Evolutionary conservation across 2,797 vertebrate genomes (phyloP), one percentile per base, ranked within the genome.

Genomic region (Clarias fuscus): DNA sequence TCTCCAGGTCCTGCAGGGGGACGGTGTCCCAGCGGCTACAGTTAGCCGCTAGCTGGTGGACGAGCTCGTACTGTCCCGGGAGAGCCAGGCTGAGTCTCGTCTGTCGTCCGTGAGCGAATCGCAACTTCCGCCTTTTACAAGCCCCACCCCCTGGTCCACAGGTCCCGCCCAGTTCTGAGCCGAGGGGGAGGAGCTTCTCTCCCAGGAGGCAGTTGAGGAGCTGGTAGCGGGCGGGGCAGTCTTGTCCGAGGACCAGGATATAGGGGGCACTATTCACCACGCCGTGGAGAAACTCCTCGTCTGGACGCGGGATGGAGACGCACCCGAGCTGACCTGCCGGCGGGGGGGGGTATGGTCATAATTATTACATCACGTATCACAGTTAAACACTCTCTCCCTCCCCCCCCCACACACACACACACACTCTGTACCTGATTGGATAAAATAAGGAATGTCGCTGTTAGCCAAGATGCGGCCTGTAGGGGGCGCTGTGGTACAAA

Each of bases 21-120:
- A 99, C 97, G 0, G 98, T 99, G 86, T 99, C 96, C 98, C 98
- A 99, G 87, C 95, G 96, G 7, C 96, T 96, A n/a, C 96, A 93
- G 93, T 99, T 97, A 0, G 97, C 97, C 1, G 93, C 96, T 90
- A 98, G 92, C 86, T 96, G 96, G 88, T 98, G 98, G 67, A 99
- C 97, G 86, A 98, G 94, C 93, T 99, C 98, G n/a, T 97, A 99
- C 89, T 99, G 98, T 84, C 96, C 97, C 0, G 98, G 98, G 82
- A 99, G 94, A 0, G 97, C 97, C 90, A 99, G 89, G 91, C 98
- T 98, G 67, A 99, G 91, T 14, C 96, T 94, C 0, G 96, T 97
- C 89, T 96, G 97, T 0, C 95, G 94, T 5, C 98, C 98, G 0
- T 98, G 96, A 0, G 96, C 97, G 90, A 99, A 97, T 79, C 95